Evolutionary conservation across 2,888 invertebrate species (phyloP).

Genomic region (Ellobium chinense): DNA sequence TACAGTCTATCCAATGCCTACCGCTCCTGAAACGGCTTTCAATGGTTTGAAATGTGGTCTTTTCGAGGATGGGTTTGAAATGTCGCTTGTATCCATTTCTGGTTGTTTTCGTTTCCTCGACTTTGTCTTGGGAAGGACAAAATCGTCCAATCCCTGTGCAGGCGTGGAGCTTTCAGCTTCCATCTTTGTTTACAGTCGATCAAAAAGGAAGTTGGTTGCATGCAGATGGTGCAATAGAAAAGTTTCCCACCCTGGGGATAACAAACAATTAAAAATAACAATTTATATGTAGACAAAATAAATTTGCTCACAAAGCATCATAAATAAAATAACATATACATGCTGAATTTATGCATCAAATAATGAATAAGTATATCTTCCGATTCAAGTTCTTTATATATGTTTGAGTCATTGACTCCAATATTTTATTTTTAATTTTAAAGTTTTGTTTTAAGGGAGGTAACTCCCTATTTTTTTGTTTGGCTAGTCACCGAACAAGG

Average conservation of each 20-base stretch:
- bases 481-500: too few relatives aligned
- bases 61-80: constrained; percentile 37
- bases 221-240: not conserved
- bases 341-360: not conserved
- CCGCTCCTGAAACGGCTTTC: constrained; percentile 31
- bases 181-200: constrained; percentile 28
- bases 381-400: too few relatives aligned
- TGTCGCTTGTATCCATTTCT: constrained; percentile 44
- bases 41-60: constrained; percentile 42
- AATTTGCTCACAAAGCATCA: not conserved
- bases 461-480: too few relatives aligned
- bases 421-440: too few relatives aligned
- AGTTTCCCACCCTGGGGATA: too few relatives aligned
- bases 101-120: constrained; percentile 43
- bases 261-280: too few relatives aligned
- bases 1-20: too few relatives aligned
- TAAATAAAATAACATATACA: not conserved
- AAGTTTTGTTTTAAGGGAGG: too few relatives aligned
- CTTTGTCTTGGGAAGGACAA: constrained; percentile 38
- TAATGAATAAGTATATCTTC: too few relatives aligned
- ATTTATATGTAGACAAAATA: not conserved
- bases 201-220: constrained; percentile 13
- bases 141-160: not conserved
- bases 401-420: too few relatives aligned
- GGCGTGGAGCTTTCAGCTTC: constrained; percentile 10